Evolutionary conservation across 2,797 vertebrate genomes (phyloP), one percentile per base, ranked within the genome.

Genomic region (Aplochiton taeniatus): DNA sequence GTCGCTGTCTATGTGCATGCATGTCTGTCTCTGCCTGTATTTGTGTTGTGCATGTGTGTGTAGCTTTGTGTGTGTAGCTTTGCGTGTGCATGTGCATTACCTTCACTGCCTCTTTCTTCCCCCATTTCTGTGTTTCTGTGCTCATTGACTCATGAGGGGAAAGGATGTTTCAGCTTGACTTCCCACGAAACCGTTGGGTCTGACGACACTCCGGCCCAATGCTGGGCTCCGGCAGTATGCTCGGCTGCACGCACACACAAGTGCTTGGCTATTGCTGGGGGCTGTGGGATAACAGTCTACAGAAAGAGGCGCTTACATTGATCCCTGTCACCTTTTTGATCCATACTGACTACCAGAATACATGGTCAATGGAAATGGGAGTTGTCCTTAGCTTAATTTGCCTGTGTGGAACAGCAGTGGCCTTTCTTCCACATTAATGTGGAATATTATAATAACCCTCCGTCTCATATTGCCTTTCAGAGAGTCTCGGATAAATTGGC

Each of bases 31-130:
- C 2, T 54, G 43, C n/a, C n/a, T 17, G 14, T n/a, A 13, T 48
- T 11, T 18, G 43, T 18, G 58, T 45, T 10, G 44, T 47, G 46
- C 41, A 47, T 42, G 18, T 62, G 20, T 41, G 19, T 51, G 48
- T 62, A 41, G 20, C 18, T 47, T 31, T 51, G 48, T 62, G 19
- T 62, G 60, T 51, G 48, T 64, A 51, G 12, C 17, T 55, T 19
- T 65, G 19, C 45, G 45, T 16, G 52, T 49, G 45, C 11, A 10
- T 54, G 52, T 56, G 52, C 47, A 46, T 20, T 43, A 17, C 2
- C 42, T 58, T 46, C 14, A 14, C 14, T n/a, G 7, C 14, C 14
- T 8, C 14, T 14, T 13, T n/a, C 49, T 14, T n/a, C 42, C 16
- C 11, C 10, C 9, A 46, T 18, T 12, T 49, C 12, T 49, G 11